Evolutionary conservation across 2,797 vertebrate genomes (phyloP), one percentile per base, ranked within the genome.

Genomic region (Enteromius fasciolatus): DNA sequence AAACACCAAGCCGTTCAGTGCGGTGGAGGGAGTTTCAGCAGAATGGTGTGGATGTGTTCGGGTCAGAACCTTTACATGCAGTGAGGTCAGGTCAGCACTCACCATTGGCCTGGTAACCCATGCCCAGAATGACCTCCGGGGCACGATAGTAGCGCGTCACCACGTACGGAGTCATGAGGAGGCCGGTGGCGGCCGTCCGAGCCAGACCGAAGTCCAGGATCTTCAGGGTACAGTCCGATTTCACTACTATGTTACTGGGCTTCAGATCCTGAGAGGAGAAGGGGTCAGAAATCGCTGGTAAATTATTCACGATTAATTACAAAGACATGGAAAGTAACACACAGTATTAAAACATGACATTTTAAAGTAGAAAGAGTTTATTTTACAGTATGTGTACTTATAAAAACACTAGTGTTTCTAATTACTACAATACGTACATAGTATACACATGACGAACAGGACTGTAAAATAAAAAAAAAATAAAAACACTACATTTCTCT

Each of bases 51-150:
- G 61, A 86, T 75, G 80, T 88, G 83, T 14, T 82, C 74, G 64
- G 33, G 84, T 70, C 74, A 18, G 23, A 54, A 31, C 18, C n/a
- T 39, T 25, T 41, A 76, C 50, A 54, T 54, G 87, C 82, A 23
- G 52, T 81, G 41, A 39, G 11, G 52, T 70, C 59, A 52, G n/a
- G 31, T 46, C 66, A 66, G 73, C 78, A 91, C 97, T 98, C 90
- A 99, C 98, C 98, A 61, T 98, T 99, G 90, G 98, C 98, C 93
- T 98, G 98, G 94, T 99, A 99, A 86, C 98, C 98, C 97, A 99
- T 99, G 89, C 97, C 97, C 81, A 98, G 93, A 92, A 99, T 99
- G 94, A 99, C 98, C 89, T 99, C 98, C 0, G 98, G 98, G 83
- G 98, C 98, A 61, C 97, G 96, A 94, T 99, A 99, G 94, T 99